Evolutionary conservation across 2,113 vertebrate species (phyloP).

Genomic region (Melospiza melodia): DNA sequence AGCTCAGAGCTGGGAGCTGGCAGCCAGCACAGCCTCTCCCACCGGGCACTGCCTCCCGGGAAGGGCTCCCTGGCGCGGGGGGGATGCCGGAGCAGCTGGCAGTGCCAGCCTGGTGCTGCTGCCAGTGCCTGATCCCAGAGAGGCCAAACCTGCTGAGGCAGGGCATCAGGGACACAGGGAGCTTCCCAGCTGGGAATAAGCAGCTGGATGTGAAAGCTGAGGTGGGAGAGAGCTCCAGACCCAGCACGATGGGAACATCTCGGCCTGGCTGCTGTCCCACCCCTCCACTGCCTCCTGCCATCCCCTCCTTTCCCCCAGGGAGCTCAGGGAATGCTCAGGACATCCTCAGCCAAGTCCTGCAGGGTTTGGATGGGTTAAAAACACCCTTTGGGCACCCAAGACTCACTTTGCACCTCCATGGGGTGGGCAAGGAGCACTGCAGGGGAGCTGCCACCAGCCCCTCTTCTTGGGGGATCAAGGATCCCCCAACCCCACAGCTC

Average conservation of each 20-base stretch:
- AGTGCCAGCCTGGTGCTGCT: not conserved
- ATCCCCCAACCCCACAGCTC: not conserved
- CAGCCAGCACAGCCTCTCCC: not conserved
- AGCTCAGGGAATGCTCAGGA: not conserved
- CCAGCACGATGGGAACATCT: not conserved
- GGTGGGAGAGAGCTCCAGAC: not conserved
- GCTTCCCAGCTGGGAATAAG: not conserved
- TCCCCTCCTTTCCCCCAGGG: not conserved
- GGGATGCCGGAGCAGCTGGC: not conserved
- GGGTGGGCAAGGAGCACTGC: rapidly evolving
- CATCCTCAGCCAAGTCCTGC: not conserved
- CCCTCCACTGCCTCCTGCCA: not conserved
- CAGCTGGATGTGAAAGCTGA: not conserved
- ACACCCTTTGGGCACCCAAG: not conserved
- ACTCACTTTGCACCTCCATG: not conserved
- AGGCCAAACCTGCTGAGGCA: not conserved
- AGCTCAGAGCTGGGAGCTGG: not conserved
- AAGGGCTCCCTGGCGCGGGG: not conserved
- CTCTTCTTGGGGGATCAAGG: not conserved
- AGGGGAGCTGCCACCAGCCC: rapidly evolving
- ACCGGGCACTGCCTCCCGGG: not conserved
- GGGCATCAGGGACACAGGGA: rapidly evolving
- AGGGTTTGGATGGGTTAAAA: not conserved
- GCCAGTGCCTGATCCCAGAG: not conserved
- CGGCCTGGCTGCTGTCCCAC: not conserved